phyloP scores from a whole-genome alignment of 2,888 invertebrate genomes.

The Stenodera caucasica region DNA sequence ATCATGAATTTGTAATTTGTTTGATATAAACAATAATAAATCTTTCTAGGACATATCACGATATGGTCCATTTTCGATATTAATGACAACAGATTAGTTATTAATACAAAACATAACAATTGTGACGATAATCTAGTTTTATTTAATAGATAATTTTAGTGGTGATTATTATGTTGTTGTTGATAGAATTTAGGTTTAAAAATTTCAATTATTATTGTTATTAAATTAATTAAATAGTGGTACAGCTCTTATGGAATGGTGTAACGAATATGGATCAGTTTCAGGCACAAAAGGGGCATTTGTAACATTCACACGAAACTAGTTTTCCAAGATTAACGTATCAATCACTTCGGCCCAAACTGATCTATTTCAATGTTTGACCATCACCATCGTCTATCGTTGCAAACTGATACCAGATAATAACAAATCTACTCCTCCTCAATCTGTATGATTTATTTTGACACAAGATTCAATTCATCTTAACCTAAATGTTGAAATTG shows the following conservation, averaged over 20 bases:
- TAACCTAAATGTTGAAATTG: neutral
- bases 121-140: neutral
- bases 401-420: conserved; percentile 8
- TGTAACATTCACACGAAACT: conserved; percentile 41
- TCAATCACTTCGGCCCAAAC: conserved; percentile 37
- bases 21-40: neutral
- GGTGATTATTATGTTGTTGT: no score
- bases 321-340: conserved; percentile 41
- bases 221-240: no score
- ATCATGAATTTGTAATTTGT: no score
- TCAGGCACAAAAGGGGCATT: conserved; percentile 29
- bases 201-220: no score
- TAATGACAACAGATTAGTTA: neutral
- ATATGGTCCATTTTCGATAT: conserved; percentile 3
- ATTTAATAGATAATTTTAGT: no score
- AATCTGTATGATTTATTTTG: neutral
- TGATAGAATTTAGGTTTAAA: neutral
- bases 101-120: neutral
- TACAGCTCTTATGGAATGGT: conserved; percentile 18
- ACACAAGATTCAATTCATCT: neutral
- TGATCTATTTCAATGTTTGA: conserved; percentile 46
- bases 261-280: conserved; percentile 19
- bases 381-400: conserved; percentile 12
- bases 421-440: neutral
- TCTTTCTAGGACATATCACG: neutral